phyloP scores from a whole-genome alignment of 2,888 invertebrate genomes.

The Epistrophella euchroma region DNA sequence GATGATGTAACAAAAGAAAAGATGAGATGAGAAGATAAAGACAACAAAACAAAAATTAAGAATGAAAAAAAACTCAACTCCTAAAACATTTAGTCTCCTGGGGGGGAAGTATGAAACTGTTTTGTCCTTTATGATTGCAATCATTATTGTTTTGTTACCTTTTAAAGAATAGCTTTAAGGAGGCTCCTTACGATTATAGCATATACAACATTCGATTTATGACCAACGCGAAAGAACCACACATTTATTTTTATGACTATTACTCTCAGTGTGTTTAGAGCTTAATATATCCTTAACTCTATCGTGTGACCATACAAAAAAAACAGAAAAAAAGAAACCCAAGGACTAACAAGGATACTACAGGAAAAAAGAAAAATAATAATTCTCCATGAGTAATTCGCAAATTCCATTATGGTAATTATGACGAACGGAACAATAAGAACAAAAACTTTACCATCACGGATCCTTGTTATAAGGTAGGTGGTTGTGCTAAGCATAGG shows the following conservation, averaged over 20 bases:
- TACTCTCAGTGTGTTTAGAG: constrained; percentile 19
- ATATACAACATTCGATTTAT: constrained; percentile 64
- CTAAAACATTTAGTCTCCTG: neutral
- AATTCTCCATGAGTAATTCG: constrained; percentile 70
- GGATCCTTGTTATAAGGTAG: constrained; percentile 8
- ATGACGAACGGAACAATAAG: constrained; percentile 42
- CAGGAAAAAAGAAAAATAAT: constrained; percentile 32
- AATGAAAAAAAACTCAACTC: neutral
- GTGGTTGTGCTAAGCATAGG: neutral
- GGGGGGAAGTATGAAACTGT: constrained; percentile 46
- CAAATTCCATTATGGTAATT: constrained; percentile 75
- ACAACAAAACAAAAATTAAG: constrained; percentile 32
- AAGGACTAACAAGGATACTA: constrained; percentile 59
- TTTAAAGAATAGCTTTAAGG: constrained; percentile 37
- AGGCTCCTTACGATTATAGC: constrained; percentile 46
- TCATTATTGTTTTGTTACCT: constrained; percentile 71
- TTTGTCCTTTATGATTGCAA: constrained; percentile 72
- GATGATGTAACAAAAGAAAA: constrained; percentile 39
- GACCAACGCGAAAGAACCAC: constrained; percentile 34
- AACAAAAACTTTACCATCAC: constrained; percentile 40
- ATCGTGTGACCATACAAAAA: constrained; percentile 49
- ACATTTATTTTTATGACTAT: constrained; percentile 60
- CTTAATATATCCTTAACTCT: constrained; percentile 37
- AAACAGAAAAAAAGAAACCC: constrained; percentile 37
- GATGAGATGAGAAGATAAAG: constrained; percentile 13